Percentiles rank a stretch among this genome's conserved stretches.
phyloP scores from a whole-genome alignment of 2,797 vertebrate species.

The Geotrypetes seraphini region DNA sequence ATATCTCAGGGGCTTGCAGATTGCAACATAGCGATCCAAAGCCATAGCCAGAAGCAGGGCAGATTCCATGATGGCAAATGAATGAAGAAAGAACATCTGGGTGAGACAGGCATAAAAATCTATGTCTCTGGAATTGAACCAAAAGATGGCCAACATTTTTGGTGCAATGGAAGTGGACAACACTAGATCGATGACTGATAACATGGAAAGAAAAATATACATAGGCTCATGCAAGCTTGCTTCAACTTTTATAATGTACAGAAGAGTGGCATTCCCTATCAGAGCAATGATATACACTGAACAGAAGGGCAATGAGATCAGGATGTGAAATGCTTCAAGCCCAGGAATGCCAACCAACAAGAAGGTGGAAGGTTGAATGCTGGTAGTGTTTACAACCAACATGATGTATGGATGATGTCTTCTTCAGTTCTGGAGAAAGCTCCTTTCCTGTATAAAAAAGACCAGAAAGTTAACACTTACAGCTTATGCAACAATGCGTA shows the following conservation, averaged over 20 bases:
- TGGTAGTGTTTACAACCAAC: constrained; percentile 1
- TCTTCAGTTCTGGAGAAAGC: constrained; percentile 29
- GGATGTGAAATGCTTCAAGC: constrained; percentile 9
- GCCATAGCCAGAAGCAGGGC: constrained; percentile 43
- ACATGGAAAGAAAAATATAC: constrained; percentile 52
- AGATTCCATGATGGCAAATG: constrained; percentile 23
- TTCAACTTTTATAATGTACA: constrained; percentile 15
- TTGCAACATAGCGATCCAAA: constrained; percentile 45
- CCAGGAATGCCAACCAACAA: constrained; percentile 25
- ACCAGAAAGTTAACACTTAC: too few species aligned
- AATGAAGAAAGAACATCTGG: constrained; percentile 55
- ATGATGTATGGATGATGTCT: constrained; percentile 24
- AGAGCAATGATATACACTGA: constrained; percentile 6
- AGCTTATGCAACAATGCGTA: too few species aligned
- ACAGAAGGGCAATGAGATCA: constrained; percentile 26
- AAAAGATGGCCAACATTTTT: constrained; percentile 32
- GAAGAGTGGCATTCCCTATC: constrained; percentile 19
- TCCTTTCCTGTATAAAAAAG: not conserved
- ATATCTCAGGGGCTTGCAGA: constrained; percentile 24
- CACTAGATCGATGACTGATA: constrained; percentile 43
- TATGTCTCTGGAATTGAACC: constrained; percentile 2
- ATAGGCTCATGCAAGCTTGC: constrained; percentile 43
- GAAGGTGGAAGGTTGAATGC: not conserved
- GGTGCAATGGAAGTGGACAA: constrained; percentile 48
- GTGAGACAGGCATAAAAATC: constrained; percentile 34